Percentiles rank a stretch among this genome's conserved stretches.
Evolutionary conservation across 2,113 vertebrate species (phyloP).

Genomic region (Piaya cayana): DNA sequence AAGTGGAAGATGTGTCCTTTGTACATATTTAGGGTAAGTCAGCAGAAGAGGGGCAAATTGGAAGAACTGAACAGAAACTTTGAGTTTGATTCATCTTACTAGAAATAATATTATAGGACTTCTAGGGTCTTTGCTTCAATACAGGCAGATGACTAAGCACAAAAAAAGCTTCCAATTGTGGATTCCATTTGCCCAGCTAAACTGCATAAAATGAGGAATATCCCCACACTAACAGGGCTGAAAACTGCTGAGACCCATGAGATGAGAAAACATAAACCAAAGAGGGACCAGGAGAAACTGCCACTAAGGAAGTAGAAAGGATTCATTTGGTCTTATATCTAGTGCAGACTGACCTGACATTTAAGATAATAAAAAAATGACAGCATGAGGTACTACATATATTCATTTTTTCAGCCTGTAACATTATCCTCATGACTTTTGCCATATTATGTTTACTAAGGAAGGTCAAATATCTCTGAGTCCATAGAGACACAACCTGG

Average conservation of each 20-base stretch:
- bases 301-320: not conserved
- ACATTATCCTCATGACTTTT: slow-evolving; percentile 14
- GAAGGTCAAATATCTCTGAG: not conserved
- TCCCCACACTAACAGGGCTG: not conserved
- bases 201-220: not conserved
- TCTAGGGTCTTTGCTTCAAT: not conserved
- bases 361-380: slow-evolving; percentile 24
- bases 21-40: not conserved
- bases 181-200: not conserved
- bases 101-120: not conserved
- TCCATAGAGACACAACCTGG: not conserved
- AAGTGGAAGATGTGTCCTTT: not conserved
- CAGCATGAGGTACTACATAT: not conserved
- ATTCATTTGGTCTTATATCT: not conserved
- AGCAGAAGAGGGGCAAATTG: not conserved
- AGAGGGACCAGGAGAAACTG: not conserved
- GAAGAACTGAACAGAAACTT: not conserved
- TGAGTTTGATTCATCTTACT: not conserved
- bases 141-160: not conserved
- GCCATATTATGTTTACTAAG: slow-evolving; percentile 16
- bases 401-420: not conserved
- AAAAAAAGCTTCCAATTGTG: not conserved
- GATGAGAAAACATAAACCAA: not conserved
- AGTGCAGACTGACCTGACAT: slow-evolving; percentile 21
- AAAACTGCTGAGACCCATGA: not conserved